Percentiles rank a stretch among this genome's conserved stretches.
Conservation (phyloP, 1,140 invertebrate species). For the Papilio machaon region DNA sequence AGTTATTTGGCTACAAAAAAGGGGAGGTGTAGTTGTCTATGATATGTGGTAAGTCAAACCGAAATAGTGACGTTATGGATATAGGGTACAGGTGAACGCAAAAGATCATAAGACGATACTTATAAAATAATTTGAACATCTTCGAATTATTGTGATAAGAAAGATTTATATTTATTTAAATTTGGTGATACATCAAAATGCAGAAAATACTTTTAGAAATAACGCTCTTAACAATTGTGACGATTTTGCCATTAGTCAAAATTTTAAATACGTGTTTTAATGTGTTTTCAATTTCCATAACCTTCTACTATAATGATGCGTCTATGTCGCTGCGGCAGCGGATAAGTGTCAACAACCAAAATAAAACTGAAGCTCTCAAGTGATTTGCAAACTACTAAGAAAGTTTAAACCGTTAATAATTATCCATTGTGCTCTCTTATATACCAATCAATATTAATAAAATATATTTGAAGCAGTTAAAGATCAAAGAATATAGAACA, state of each 20-base stretch:
- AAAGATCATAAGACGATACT: conserved; percentile 55
- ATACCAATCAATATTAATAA: conserved; percentile 29
- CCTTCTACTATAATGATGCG: conserved; percentile 61
- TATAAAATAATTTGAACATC: conserved; percentile 52
- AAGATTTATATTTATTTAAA: conserved; percentile 51
- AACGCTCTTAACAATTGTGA: conserved; percentile 80
- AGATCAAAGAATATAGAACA: conserved; percentile 47
- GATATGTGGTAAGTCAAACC: conserved; percentile 56
- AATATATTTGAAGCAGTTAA: conserved; percentile 39
- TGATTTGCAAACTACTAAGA: conserved; percentile 49
- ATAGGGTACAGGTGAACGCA: conserved; percentile 55
- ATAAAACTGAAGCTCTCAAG: conserved; percentile 44
- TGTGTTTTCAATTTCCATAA: conserved; percentile 51
- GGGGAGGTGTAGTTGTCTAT: conserved; percentile 59
- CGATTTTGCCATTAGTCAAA: conserved; percentile 81
- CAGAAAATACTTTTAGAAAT: conserved; percentile 60
- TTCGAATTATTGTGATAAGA: conserved; percentile 54
- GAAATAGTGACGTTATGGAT: conserved; percentile 55
- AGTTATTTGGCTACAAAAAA: conserved; percentile 60
- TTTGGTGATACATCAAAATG: conserved; percentile 60
- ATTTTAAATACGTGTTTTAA: conserved; percentile 60
- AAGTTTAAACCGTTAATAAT: conserved; percentile 28
- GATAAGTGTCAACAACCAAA: conserved; percentile 45
- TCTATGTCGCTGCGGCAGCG: conserved; percentile 54
- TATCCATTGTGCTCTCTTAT: conserved; percentile 27